Conservation (phyloP, 1,140 invertebrate genomes). For the Drosophila kohkoa region DNA sequence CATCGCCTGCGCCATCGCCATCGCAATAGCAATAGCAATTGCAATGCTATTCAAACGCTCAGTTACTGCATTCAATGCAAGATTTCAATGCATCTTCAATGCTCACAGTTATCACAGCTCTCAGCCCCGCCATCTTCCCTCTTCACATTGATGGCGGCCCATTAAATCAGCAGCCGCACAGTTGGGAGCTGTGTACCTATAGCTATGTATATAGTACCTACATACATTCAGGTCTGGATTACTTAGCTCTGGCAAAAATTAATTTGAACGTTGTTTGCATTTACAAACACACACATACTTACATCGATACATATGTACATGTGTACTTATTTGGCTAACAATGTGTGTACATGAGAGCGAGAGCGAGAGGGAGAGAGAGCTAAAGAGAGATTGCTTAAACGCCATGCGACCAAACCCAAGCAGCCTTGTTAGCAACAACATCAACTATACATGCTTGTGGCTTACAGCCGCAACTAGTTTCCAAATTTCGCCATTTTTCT, state of each 20-base stretch:
- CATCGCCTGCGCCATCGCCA: background rate
- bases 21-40: background rate
- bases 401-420: constrained; percentile 8
- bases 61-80: constrained; percentile 32
- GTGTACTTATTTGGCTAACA: constrained; percentile 26
- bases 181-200: constrained; percentile 2
- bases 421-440: constrained; percentile 25
- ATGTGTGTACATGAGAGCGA: constrained; percentile 19
- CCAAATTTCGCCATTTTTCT: constrained; percentile 38
- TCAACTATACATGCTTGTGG: constrained; percentile 16
- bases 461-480: constrained; percentile 49
- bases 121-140: background rate
- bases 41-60: constrained; percentile 29
- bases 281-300: constrained; percentile 6
- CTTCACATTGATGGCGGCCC: background rate
- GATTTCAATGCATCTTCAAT: constrained; percentile 34
- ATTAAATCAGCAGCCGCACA: constrained; percentile 28
- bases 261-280: constrained; percentile 55
- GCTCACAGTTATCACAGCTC: background rate
- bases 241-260: constrained; percentile 60
- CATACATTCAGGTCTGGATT: constrained; percentile 20
- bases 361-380: too few species aligned
- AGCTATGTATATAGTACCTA: too few species aligned
- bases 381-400: constrained; percentile 24
- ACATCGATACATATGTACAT: background rate